A percentile compares a stretch with the other conserved stretches of the same genome.
Evolutionary conservation across 2,888 invertebrate genomes (phyloP).

Genomic region (Adelognathus sp.): DNA sequence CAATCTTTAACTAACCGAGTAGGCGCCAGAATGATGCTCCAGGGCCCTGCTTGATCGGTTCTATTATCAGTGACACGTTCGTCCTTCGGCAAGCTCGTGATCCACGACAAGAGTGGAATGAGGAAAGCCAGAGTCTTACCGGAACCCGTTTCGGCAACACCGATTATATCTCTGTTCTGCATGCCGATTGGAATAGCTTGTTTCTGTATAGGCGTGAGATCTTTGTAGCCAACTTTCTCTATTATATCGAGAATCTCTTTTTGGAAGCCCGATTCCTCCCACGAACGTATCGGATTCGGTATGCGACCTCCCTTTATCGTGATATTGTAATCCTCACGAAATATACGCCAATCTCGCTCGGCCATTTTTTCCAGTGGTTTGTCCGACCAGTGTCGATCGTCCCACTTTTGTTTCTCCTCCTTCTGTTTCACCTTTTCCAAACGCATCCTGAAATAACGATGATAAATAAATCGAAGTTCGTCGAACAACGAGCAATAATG

Average conservation of each 20-base stretch:
- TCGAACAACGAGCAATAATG: too few species aligned
- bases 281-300: conserved; percentile 96
- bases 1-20: conserved; percentile 87
- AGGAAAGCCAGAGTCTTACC: conserved; percentile 99
- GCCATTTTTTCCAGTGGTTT: conserved; percentile 97
- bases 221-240: conserved; percentile 96
- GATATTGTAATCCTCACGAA: conserved; percentile 99
- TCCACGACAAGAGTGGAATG: conserved; percentile 98
- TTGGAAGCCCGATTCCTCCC: conserved; percentile 97
- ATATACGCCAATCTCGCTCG: conserved; percentile 99
- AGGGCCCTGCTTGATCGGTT: conserved; percentile 97
- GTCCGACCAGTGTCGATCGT: conserved; percentile 99
- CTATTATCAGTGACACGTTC: conserved; percentile 95
- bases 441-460: conserved; percentile 82
- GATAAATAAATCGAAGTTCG: too few species aligned
- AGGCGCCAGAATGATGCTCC: conserved; percentile 99
- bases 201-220: conserved; percentile 99
- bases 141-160: conserved; percentile 99
- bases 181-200: conserved; percentile 99
- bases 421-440: conserved; percentile 95
- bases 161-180: conserved; percentile 97
- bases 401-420: conserved; percentile 99
- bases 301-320: conserved; percentile 98
- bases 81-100: conserved; percentile 97
- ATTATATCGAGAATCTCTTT: conserved; percentile 96